Base-by-base conservation (phyloP, 2,888 invertebrate genomes). In the Noctua pronuba region DNA sequence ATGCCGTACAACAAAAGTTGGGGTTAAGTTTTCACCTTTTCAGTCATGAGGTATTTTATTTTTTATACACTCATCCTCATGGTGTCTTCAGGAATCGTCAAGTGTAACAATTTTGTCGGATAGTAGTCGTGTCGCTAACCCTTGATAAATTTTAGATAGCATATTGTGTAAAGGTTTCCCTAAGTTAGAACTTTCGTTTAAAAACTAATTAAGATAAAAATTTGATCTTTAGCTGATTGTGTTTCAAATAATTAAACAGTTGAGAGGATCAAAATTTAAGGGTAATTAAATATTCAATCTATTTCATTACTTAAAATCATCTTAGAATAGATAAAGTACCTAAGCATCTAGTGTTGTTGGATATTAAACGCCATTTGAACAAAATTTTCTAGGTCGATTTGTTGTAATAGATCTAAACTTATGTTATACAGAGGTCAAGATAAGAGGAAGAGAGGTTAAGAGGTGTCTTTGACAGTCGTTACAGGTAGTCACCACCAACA, bases 221-320 rank as follows among this genome's bases (percentile, higher is more conserved):
- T 18, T 46, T 44, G 31, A 60, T 69, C 28, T 44, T 16, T n/a
- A 28, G 4, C 8, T 66, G 18, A 84, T 66, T 66, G 38, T 58
- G 67, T 75, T 75, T 73, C 28, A 24, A 31, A 55, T 31, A 73
- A 80, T 24, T 58, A 44, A 73, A 58, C n/a, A 38, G 49, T 10
- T 11, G 28, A 69, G 52, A 28, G 46, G 21, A 62, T 79, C 31
- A 58, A 66, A 65, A 46, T 73, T 73, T 18, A 65, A 69, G 18
- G 52, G 16, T 49, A 52, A 65, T 65, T 72, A 11, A 65, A 69
- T 79, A 4, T 60, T 7, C 11, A 46, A 60, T 46, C 21, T 44
- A 64, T 60, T 52, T 38, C 11, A 28, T 52, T 66, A 65, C 8
- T 65, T 64, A n/a, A 3, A 38, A n/a, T 64, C 1, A 41, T n/a